Percentiles rank a stretch among this genome's conserved stretches.
Evolutionary conservation across 1,140 invertebrate species (phyloP).

Genomic region (Tigriopus japonicus): DNA sequence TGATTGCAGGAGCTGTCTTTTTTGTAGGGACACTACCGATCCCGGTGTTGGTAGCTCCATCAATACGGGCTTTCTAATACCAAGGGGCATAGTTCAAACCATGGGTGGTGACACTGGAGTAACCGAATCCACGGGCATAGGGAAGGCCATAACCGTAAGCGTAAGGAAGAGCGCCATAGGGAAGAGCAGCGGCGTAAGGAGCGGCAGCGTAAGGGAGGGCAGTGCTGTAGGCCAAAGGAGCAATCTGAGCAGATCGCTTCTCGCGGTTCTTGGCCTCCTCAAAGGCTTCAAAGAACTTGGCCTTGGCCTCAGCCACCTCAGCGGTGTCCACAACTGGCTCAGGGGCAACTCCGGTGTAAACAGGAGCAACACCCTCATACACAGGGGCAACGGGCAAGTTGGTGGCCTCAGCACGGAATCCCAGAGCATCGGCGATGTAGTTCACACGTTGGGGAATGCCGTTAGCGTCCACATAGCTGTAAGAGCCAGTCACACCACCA

Average conservation of each 20-base stretch:
- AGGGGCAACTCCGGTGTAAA: neutral
- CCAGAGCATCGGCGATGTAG: conserved; percentile 30
- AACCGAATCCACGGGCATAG: neutral
- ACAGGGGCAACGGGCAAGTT: conserved; percentile 18
- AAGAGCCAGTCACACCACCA: conserved; percentile 22
- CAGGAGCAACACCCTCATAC: neutral
- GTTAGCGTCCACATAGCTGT: conserved; percentile 26
- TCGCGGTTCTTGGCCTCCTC: neutral
- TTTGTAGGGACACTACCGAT: too few species aligned
- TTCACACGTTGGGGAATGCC: conserved; percentile 21
- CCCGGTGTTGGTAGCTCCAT: too few species aligned
- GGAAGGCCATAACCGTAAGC: neutral
- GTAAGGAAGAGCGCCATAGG: neutral
- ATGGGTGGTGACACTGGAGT: too few species aligned
- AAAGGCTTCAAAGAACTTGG: neutral
- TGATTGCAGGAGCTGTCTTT: too few species aligned
- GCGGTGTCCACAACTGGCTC: conserved; percentile 10
- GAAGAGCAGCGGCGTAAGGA: conserved; percentile 18
- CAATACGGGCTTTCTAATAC: too few species aligned
- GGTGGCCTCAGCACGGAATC: conserved; percentile 20
- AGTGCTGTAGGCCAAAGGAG: neutral
- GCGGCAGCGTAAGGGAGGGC: conserved; percentile 6
- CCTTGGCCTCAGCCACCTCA: conserved; percentile 13
- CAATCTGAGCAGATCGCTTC: neutral
- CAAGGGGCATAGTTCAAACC: too few species aligned